These are phyloP conservation scores for Myotis pilosus DNA, from an alignment of 2,797 vertebrate species.

Conservation along the genomic window DNA sequence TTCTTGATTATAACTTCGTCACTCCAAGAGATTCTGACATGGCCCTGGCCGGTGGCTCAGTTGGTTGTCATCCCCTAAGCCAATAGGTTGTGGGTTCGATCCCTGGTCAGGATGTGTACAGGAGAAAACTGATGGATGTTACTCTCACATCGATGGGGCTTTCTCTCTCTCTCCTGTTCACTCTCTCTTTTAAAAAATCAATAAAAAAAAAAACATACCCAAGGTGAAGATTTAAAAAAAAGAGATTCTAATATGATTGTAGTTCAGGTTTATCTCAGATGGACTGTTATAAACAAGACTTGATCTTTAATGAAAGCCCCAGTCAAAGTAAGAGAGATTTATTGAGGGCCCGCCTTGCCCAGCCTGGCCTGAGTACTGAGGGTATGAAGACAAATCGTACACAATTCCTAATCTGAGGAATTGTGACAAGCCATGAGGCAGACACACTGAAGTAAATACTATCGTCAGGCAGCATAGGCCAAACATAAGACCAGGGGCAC, in stretches of 20 bases:
- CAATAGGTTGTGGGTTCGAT: too few relatives aligned
- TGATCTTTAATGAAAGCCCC: not conserved
- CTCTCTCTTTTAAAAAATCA: too few relatives aligned
- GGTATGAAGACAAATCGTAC: not conserved
- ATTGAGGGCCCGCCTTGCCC: not conserved
- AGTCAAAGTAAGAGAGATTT: not conserved
- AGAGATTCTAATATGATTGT: not conserved
- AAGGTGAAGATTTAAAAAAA: too few relatives aligned
- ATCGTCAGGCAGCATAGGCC: not conserved
- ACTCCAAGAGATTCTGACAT: not conserved
- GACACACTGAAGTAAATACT: not conserved
- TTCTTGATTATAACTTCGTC: not conserved
- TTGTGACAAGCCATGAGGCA: not conserved
- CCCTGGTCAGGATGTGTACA: too few relatives aligned
- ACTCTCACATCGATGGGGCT: too few relatives aligned
- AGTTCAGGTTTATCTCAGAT: not conserved
- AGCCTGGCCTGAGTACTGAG: not conserved
- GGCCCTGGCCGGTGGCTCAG: too few relatives aligned
- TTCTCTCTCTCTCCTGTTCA: too few relatives aligned
- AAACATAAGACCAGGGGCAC: rapidly evolving
- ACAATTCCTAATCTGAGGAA: not conserved
- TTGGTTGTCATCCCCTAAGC: too few relatives aligned
- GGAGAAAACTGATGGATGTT: too few relatives aligned
- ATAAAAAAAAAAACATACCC: too few relatives aligned
- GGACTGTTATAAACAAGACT: not conserved